Conservation (phyloP, 2,888 invertebrate species). For the Dendrolimus pini region DNA sequence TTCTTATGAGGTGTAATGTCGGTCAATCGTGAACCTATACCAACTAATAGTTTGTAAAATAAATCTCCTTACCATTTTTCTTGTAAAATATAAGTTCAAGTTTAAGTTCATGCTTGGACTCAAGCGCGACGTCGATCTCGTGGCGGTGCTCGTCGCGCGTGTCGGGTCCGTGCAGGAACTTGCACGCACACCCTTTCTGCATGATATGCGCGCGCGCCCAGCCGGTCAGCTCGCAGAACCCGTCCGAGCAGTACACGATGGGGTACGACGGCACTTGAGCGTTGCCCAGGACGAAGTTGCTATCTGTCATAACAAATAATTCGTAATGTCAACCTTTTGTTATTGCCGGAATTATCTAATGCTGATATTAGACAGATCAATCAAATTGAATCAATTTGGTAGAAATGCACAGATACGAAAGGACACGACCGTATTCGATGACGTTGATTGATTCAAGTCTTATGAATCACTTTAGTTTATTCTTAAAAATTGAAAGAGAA, state of each 20-base stretch:
- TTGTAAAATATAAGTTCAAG: constrained; percentile 96
- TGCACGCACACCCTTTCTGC: constrained; percentile 97
- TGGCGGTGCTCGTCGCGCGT: constrained; percentile 92
- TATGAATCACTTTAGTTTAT: too few relatives aligned
- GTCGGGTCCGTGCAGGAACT: constrained; percentile 94
- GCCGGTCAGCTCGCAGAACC: constrained; percentile 96
- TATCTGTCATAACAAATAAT: constrained; percentile 78
- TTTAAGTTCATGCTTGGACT: constrained; percentile 93
- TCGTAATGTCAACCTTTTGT: background rate
- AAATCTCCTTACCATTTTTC: constrained; percentile 86
- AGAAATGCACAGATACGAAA: too few relatives aligned
- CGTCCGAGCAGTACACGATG: constrained; percentile 97
- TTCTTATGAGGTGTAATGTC: too few relatives aligned
- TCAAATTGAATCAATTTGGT: too few relatives aligned
- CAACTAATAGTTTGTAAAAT: background rate
- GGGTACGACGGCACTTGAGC: constrained; percentile 94
- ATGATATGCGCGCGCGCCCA: constrained; percentile 96
- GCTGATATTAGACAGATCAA: too few relatives aligned
- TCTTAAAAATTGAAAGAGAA: too few relatives aligned
- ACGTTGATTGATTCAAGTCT: too few relatives aligned
- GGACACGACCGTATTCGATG: too few relatives aligned
- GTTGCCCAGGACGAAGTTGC: constrained; percentile 97
- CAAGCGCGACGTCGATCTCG: constrained; percentile 93
- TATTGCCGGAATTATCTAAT: too few relatives aligned
- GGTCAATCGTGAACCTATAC: too few relatives aligned